Percentiles rank a stretch among this genome's conserved stretches.
Evolutionary conservation across 2,797 vertebrate genomes (phyloP).

Genomic region (Cheirogaleus major): DNA sequence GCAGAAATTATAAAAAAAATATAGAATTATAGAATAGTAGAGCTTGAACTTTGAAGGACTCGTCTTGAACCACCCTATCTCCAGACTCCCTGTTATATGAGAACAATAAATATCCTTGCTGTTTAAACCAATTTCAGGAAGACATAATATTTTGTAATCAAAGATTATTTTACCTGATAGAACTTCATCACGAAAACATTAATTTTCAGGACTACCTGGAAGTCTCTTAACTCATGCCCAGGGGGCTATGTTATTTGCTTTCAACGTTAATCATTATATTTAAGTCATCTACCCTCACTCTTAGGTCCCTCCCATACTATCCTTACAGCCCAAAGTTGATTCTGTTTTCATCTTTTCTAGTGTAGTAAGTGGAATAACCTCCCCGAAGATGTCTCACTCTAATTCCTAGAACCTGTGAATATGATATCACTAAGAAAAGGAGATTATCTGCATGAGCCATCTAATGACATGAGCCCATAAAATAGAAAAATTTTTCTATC

Average conservation of each 20-base stretch:
- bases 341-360: neutral
- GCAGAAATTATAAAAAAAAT: neutral
- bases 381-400: neutral
- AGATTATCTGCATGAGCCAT: neutral
- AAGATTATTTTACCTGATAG: neutral
- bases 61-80: neutral
- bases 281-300: neutral
- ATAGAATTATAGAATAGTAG: neutral
- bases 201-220: neutral
- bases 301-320: neutral
- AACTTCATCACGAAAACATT: neutral
- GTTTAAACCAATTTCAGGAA: neutral
- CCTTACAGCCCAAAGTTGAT: neutral
- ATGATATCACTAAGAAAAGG: neutral
- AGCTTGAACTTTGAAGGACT: neutral
- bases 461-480: neutral
- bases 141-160: constrained; percentile 9
- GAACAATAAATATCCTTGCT: neutral
- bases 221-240: neutral
- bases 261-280: neutral
- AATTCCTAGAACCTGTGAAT: neutral
- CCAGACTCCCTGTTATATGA: neutral
- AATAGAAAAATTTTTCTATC: neutral
- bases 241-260: neutral
- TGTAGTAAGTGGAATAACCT: neutral